Base-by-base conservation (phyloP, 2,888 invertebrate genomes). In the Mellilla xanthometata region DNA sequence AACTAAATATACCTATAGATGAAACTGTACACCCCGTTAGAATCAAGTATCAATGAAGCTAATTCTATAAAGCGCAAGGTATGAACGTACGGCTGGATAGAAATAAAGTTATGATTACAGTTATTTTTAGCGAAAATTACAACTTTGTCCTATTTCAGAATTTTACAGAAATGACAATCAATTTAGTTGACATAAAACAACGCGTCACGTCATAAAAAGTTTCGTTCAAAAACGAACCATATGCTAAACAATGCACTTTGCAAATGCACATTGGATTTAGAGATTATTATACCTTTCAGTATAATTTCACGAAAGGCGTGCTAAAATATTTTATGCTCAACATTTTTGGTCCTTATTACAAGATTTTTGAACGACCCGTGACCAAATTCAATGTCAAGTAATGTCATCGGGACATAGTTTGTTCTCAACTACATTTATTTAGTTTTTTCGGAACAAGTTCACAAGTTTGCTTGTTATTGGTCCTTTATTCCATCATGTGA, bases 1-100 rank as follows among this genome's bases (percentile, higher is more conserved):
- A 89, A 89, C 89, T 88, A 88, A 87, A 89, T 89, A 85, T 87
- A 87, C 85, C 81, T 86, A 83, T 74, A 76, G 69, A 70, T 76
- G 72, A 73, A 75, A 74, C 70, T 74, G 72, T 70, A 76, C 72
- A 77, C 73, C 62, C 65, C 67, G 15, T 28, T 63, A 62, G 51
- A 24, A 48, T 54, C 62, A 60, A 59, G 68, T 69, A 68, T 66
- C 58, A 63, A 62, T 64, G 49, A 66, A 51, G 53, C 43, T 27
- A 41, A 51, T 57, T 68, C 62, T 58, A 58, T 71, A 58, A 66
- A 56, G 61, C 55, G 65, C 66, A 68, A 60, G 60, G 39, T n/a
- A n/a, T 22, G 12, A 35, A 28, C 11, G 9, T 24, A 40, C 23
- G 6, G 7, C 12, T n/a, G 12, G 6, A 36, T 28, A 3, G n/a